phyloP scores from a whole-genome alignment of 2,888 invertebrate genomes.

The Troides aeacus region DNA sequence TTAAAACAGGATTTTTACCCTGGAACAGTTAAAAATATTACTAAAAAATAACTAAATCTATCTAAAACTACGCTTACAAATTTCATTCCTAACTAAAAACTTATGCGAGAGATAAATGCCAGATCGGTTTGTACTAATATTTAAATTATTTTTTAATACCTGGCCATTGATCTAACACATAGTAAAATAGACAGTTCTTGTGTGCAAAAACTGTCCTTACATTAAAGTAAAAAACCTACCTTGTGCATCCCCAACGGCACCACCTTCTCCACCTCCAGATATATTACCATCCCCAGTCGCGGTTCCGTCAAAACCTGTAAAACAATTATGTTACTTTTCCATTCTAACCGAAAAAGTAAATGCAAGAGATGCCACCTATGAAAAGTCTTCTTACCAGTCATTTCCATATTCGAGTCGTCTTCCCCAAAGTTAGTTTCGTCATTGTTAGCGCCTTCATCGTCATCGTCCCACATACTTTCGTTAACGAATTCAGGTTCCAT shows the following conservation, averaged over 20 bases:
- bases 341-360: not conserved
- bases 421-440: slow-evolving; percentile 83
- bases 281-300: slow-evolving; percentile 75
- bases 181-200: slow-evolving; percentile 24
- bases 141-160: slow-evolving; percentile 2
- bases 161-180: slow-evolving; percentile 38
- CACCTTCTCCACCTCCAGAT: slow-evolving; percentile 74
- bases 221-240: slow-evolving; percentile 69
- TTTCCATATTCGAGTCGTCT: slow-evolving; percentile 84
- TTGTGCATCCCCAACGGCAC: slow-evolving; percentile 79
- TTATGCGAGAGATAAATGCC: slow-evolving; percentile 23
- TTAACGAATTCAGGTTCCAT: slow-evolving; percentile 84
- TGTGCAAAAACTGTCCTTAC: slow-evolving; percentile 31
- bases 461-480: slow-evolving; percentile 80
- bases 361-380: not conserved
- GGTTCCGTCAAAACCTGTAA: slow-evolving; percentile 74
- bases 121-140: not conserved
- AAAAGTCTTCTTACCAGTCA: slow-evolving; percentile 69
- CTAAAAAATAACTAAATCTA: slow-evolving; percentile 33
- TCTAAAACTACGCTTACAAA: slow-evolving; percentile 62
- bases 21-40: slow-evolving; percentile 37
- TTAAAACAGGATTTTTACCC: slow-evolving; percentile 29
- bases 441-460: slow-evolving; percentile 82
- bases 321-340: slow-evolving; percentile 3
- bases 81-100: slow-evolving; percentile 58